Base-by-base conservation (phyloP, 2,113 vertebrate species). In the Percopsis transmontana region DNA sequence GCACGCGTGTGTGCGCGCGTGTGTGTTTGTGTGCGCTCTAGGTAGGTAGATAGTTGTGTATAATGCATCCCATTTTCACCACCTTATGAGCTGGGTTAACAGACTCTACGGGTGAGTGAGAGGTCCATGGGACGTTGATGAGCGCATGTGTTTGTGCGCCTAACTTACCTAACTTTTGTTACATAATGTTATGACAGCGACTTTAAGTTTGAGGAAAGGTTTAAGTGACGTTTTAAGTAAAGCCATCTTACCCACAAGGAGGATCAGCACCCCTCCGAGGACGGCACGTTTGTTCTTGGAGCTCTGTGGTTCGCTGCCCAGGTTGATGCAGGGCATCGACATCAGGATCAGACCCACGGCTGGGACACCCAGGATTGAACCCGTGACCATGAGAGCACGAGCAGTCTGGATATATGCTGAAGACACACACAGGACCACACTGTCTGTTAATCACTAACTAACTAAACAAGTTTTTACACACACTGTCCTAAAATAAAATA, bases 381-480 rank as follows among this genome's bases (percentile, higher is more conserved):
- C 95, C 0, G 93, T 92, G 4, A 98, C 92, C 97, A 99, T 99
- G 79, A 99, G 89, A 0, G 97, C 97, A 2, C 97, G 93, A 18
- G 95, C 94, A 0, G 94, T 94, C 86, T 99, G 97, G 80, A 98
- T 92, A 0, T 98, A 97, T 8, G 94, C 97, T 99, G 76, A 2
- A 54, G 59, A 71, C 48, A 67, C 20, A 66, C 45, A 85, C 10
- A 51, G 10, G 16, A 50, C 15, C 23, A 56, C 6, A 39, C 59
- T 54, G 44, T 18, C 11, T 47, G 14, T 48, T n/a, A 9, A 18
- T 18, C 15, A 8, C 16, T 18, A 18, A 48, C 47, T 48, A 18
- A 64, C 14, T n/a, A 21, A 1, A 64, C 44, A 61, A 15, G 12
- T 24, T 44, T 8, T n/a, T 27, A 14, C n/a, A 1, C 33, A 11